Conservation (phyloP, 2,888 invertebrate species). For the Neria commutata region DNA sequence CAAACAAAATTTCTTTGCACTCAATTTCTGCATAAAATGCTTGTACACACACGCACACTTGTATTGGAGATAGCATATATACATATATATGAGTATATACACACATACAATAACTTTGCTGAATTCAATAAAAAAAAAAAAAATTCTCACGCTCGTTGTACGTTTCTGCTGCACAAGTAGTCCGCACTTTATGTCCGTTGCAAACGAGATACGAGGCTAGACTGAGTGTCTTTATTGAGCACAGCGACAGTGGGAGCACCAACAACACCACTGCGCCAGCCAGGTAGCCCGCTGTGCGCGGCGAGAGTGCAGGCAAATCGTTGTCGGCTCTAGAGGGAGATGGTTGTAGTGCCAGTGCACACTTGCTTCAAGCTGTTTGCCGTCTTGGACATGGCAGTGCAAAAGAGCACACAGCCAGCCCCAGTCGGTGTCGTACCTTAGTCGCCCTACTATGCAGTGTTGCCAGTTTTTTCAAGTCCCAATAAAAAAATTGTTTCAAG, state of each 20-base stretch:
- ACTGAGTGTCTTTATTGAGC: conserved; percentile 31
- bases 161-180: too few relatives aligned
- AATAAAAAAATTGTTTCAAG: neutral
- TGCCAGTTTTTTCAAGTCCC: neutral
- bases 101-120: neutral
- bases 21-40: neutral
- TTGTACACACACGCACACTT: neutral
- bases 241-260: conserved; percentile 3
- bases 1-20: neutral
- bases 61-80: too few relatives aligned
- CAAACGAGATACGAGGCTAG: conserved; percentile 32
- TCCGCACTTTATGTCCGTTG: conserved; percentile 25
- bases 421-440: too few relatives aligned
- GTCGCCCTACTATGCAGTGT: too few relatives aligned
- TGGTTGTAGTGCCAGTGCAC: neutral
- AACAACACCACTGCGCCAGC: neutral
- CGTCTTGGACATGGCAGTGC: too few relatives aligned
- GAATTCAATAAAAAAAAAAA: neutral
- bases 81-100: neutral
- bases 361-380: too few relatives aligned
- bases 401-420: too few relatives aligned
- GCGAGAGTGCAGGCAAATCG: neutral
- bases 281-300: neutral
- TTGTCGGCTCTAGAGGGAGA: neutral
- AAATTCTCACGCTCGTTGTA: too few relatives aligned